Evolutionary conservation across 2,797 vertebrate genomes (phyloP).

Genomic region (Neosilurus mollespiculum): DNA sequence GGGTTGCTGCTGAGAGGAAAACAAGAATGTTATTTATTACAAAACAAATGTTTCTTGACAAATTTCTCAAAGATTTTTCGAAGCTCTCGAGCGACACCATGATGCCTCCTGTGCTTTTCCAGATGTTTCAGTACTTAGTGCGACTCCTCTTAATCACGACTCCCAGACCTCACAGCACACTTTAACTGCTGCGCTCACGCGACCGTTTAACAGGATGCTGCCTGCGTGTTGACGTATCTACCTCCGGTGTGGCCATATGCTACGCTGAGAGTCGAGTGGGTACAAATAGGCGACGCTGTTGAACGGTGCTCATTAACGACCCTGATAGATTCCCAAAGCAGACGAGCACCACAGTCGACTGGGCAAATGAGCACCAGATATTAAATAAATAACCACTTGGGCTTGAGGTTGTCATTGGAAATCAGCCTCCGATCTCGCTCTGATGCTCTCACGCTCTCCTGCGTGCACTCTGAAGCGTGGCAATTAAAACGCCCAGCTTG

Average conservation of each 20-base stretch:
- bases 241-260: constrained; percentile 25
- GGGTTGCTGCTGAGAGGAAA: background rate
- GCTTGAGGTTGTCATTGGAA: constrained; percentile 37
- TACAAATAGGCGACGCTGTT: constrained; percentile 36
- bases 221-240: constrained; percentile 22
- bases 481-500: constrained; percentile 18
- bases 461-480: background rate
- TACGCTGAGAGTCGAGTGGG: constrained; percentile 21
- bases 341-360: constrained; percentile 36
- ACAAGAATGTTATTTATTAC: background rate
- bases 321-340: constrained; percentile 55
- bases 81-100: background rate
- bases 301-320: constrained; percentile 56
- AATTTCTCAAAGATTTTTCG: background rate
- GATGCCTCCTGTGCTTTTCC: constrained; percentile 16
- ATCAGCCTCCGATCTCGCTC: constrained; percentile 1
- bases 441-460: background rate
- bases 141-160: background rate
- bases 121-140: constrained; percentile 14
- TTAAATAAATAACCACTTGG: constrained; percentile 49
- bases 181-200: background rate
- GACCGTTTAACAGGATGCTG: constrained; percentile 30
- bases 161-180: background rate
- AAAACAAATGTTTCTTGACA: background rate
- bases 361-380: constrained; percentile 47